Conservation (phyloP, 2,113 vertebrate genomes). For the Monopterus albus region DNA sequence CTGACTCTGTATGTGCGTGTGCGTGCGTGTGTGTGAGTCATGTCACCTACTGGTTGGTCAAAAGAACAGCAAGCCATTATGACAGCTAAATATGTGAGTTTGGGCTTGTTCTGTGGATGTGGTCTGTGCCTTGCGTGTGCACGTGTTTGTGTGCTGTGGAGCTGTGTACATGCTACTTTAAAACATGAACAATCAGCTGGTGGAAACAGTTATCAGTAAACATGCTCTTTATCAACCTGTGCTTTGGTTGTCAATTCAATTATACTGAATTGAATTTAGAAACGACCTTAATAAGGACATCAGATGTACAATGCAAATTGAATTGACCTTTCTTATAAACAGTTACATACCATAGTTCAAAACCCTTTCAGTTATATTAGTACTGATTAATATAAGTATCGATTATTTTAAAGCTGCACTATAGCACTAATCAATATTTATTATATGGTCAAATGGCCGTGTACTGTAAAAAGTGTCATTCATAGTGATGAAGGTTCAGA, state of each 20-base stretch:
- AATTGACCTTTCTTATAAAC: background rate
- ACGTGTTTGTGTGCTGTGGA: background rate
- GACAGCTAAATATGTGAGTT: constrained; percentile 39
- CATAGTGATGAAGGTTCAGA: too few relatives aligned
- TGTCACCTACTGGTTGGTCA: constrained; percentile 66
- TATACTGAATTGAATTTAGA: background rate
- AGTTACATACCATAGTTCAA: background rate
- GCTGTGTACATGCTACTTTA: constrained; percentile 5
- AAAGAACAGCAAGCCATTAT: constrained; percentile 65
- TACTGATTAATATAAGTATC: too few relatives aligned
- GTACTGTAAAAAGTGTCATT: too few relatives aligned
- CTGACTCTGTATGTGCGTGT: constrained; percentile 54
- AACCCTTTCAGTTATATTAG: too few relatives aligned
- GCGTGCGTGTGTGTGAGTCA: too few relatives aligned
- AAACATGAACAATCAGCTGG: constrained; percentile 14
- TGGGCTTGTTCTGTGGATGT: constrained; percentile 26
- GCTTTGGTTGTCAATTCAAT: constrained; percentile 6
- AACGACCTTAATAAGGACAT: background rate
- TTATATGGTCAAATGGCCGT: too few relatives aligned
- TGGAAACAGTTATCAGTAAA: background rate
- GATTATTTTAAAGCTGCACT: too few relatives aligned
- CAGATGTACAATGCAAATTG: background rate
- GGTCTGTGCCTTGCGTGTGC: background rate
- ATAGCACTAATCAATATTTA: too few relatives aligned
- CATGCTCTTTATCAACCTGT: constrained; percentile 1